Evolutionary conservation across 1,140 invertebrate genomes (phyloP).

Genomic region (Heterodera schachtii): DNA sequence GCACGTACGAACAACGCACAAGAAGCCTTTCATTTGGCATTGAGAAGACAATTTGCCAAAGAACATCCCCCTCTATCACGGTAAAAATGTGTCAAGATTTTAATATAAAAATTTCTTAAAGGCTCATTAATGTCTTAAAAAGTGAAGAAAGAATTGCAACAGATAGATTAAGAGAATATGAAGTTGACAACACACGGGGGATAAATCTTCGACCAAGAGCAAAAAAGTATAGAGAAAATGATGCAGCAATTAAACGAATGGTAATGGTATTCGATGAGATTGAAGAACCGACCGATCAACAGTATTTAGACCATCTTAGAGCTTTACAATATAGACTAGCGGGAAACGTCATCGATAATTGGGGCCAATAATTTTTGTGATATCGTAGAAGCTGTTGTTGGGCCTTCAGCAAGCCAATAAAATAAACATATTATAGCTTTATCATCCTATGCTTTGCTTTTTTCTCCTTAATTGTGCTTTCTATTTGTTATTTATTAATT

Average conservation of each 20-base stretch:
- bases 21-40: background rate
- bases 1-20: background rate
- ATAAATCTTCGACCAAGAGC: background rate
- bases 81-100: background rate
- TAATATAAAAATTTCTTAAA: background rate
- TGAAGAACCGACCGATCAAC: constrained; percentile 13
- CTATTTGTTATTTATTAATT: too few species aligned
- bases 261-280: background rate
- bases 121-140: background rate
- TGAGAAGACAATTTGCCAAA: background rate
- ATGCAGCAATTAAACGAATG: background rate
- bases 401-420: too few species aligned
- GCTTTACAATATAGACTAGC: constrained; percentile 22
- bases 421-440: too few species aligned
- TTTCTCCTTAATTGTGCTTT: too few species aligned
- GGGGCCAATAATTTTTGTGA: background rate
- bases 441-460: too few species aligned
- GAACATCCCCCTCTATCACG: background rate
- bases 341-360: constrained; percentile 5
- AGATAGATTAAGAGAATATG: background rate
- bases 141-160: background rate
- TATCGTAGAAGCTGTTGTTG: too few species aligned
- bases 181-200: background rate
- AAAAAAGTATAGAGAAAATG: constrained; percentile 5
- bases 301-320: background rate